Percentiles rank a stretch among this genome's conserved stretches.
phyloP scores from a whole-genome alignment of 2,888 invertebrate genomes.

The Coleophora flavipennella region DNA sequence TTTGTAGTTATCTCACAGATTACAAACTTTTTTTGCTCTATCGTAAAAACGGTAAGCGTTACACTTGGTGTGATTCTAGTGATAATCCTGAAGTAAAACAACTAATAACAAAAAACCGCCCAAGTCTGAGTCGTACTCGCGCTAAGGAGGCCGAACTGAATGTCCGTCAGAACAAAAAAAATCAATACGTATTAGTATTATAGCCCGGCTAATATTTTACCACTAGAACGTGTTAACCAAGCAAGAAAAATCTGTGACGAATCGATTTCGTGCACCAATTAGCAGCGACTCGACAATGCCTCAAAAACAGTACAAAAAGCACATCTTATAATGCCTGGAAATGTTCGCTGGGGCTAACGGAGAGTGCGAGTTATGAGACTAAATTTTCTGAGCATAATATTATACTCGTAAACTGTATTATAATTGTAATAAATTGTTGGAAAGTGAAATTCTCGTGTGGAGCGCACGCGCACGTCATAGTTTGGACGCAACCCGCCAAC shows the following conservation, averaged over 20 bases:
- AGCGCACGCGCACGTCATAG: constrained; percentile 38
- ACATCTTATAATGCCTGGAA: background rate
- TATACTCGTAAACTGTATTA: constrained; percentile 11
- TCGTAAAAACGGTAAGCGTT: too few species aligned
- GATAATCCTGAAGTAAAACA: too few species aligned
- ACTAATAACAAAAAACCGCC: too few species aligned
- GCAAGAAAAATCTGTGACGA: constrained; percentile 14
- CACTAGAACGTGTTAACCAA: constrained; percentile 4
- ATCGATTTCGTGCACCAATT: constrained; percentile 19
- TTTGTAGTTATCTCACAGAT: too few species aligned
- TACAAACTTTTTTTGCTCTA: too few species aligned
- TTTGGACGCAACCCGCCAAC: constrained; percentile 54
- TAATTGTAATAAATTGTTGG: constrained; percentile 23
- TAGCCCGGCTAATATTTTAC: background rate
- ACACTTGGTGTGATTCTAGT: too few species aligned
- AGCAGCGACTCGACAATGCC: constrained; percentile 4
- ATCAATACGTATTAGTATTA: background rate
- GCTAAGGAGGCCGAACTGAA: too few species aligned
- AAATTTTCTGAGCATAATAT: too few species aligned
- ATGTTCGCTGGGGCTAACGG: background rate
- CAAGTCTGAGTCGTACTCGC: too few species aligned
- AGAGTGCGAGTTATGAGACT: too few species aligned
- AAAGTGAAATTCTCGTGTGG: constrained; percentile 31
- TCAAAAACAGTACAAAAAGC: background rate
- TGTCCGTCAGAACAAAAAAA: too few species aligned